phyloP scores from a whole-genome alignment of 2,888 invertebrate species.

The Nemotelus nigrinus region DNA sequence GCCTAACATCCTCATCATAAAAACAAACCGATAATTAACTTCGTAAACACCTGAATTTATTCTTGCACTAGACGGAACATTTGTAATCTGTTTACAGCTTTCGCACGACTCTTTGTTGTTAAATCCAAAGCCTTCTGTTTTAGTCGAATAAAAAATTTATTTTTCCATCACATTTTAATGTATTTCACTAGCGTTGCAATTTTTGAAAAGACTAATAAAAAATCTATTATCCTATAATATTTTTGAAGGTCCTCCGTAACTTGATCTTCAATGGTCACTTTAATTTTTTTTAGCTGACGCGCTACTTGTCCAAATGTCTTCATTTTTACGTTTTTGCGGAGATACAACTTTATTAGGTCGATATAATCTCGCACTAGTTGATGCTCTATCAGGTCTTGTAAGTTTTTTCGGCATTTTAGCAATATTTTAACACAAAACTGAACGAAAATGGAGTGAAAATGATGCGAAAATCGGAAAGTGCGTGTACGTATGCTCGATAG shows the following conservation, averaged over 20 bases:
- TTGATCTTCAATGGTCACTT: constrained; percentile 22
- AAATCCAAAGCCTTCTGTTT: constrained; percentile 13
- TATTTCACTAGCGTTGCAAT: constrained; percentile 31
- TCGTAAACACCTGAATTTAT: too few species aligned
- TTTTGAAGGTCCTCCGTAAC: constrained; percentile 5
- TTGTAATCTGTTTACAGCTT: too few species aligned
- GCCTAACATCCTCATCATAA: too few species aligned
- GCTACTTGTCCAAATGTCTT: constrained; percentile 38
- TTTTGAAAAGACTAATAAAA: constrained; percentile 26
- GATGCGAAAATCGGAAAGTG: neutral
- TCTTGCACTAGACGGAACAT: too few species aligned
- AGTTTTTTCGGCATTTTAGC: neutral
- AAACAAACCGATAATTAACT: too few species aligned
- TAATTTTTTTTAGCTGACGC: constrained; percentile 36
- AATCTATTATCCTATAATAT: constrained; percentile 9
- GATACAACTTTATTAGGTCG: constrained; percentile 21
- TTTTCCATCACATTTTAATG: constrained; percentile 28
- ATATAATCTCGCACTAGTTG: neutral
- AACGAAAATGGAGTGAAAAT: neutral
- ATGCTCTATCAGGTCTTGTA: neutral
- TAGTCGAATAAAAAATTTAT: constrained; percentile 22
- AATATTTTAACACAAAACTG: neutral
- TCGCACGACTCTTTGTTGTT: too few species aligned
- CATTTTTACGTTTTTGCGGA: constrained; percentile 36
- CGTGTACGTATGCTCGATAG: neutral